A percentile compares a stretch with the other conserved stretches of the same genome.
Evolutionary conservation across 2,888 invertebrate genomes (phyloP).

Genomic region (Meteorus cinctellus): DNA sequence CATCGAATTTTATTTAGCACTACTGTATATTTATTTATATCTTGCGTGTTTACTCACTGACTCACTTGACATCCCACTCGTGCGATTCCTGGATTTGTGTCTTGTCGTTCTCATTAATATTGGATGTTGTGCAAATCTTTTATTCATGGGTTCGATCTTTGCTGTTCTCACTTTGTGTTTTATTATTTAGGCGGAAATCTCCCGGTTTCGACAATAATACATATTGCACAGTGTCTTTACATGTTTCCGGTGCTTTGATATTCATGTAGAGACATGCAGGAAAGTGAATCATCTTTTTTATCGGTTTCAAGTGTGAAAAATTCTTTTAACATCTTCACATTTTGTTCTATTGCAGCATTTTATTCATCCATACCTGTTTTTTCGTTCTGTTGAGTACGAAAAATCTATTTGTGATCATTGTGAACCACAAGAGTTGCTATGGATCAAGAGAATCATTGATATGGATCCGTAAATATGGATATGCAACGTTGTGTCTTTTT

Average conservation of each 20-base stretch:
- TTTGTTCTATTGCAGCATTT: too few relatives aligned
- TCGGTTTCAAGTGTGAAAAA: not conserved
- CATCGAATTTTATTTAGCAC: not conserved
- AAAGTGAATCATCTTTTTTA: not conserved
- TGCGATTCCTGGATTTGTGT: not conserved
- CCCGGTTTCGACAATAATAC: not conserved
- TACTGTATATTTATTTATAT: not conserved
- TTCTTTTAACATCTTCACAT: too few relatives aligned
- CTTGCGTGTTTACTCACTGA: not conserved
- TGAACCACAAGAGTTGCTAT: too few relatives aligned
- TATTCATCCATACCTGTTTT: too few relatives aligned
- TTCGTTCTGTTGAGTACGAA: too few relatives aligned
- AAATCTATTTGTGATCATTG: too few relatives aligned
- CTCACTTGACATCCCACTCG: not conserved
- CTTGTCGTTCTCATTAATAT: constrained; percentile 50
- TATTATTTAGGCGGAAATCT: constrained; percentile 33
- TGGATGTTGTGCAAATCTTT: constrained; percentile 53
- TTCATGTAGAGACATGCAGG: not conserved
- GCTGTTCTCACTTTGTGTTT: constrained; percentile 50
- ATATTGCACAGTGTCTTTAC: not conserved
- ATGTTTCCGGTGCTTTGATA: not conserved
- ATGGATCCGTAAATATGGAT: too few relatives aligned
- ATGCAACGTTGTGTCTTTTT: too few relatives aligned
- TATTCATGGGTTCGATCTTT: constrained; percentile 55
- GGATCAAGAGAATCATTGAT: too few relatives aligned